Evolutionary conservation across 2,888 invertebrate species (phyloP).

Genomic region (Slavum lentiscoides): DNA sequence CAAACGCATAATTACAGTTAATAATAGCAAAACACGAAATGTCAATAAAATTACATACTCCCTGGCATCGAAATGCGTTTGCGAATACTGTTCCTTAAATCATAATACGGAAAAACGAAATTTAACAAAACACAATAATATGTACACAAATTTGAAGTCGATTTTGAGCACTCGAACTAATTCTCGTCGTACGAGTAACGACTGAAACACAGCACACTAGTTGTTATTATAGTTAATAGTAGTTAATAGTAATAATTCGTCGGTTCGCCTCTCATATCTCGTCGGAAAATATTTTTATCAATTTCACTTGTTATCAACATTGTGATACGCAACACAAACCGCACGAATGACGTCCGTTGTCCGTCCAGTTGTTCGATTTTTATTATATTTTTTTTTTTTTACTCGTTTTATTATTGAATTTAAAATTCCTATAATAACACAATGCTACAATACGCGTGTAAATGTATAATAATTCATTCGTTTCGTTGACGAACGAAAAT

Average conservation of each 20-base stretch:
- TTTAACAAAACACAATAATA: too few relatives aligned
- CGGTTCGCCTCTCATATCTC: not conserved
- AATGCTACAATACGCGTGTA: too few relatives aligned
- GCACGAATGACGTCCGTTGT: too few relatives aligned
- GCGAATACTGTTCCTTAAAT: not conserved
- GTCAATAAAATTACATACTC: conserved; percentile 25
- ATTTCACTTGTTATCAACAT: too few relatives aligned
- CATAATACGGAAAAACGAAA: not conserved
- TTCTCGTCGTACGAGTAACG: not conserved
- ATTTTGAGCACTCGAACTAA: not conserved
- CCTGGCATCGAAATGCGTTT: conserved; percentile 36
- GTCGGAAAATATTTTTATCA: too few relatives aligned
- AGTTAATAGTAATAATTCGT: not conserved
- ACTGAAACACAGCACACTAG: not conserved
- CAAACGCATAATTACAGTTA: not conserved
- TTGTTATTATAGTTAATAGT: not conserved
- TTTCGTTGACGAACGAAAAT: too few relatives aligned
- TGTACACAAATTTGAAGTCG: not conserved
- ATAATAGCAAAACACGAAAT: not conserved
- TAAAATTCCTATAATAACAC: too few relatives aligned
- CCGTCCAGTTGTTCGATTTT: too few relatives aligned
- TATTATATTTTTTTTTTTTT: too few relatives aligned
- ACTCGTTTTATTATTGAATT: too few relatives aligned
- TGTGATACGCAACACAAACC: too few relatives aligned
- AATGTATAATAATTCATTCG: too few relatives aligned